Conservation (phyloP, 2,797 vertebrate genomes). For the Aldrovandia affinis region DNA sequence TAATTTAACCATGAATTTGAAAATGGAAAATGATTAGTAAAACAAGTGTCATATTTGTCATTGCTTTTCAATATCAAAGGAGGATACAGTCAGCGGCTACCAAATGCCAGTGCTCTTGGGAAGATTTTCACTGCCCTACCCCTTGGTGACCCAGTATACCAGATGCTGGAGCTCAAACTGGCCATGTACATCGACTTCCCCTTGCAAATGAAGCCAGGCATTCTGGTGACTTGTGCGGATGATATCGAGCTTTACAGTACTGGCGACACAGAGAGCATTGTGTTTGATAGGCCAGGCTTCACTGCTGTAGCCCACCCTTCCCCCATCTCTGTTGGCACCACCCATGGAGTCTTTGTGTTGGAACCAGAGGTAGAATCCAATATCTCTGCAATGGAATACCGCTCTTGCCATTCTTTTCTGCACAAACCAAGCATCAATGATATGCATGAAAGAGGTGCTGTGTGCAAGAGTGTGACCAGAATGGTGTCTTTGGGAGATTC, state of each 20-base stretch:
- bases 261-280: conserved; percentile 57
- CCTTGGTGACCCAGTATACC: conserved; percentile 82
- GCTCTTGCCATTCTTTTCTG: conserved; percentile 78
- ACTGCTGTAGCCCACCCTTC: conserved; percentile 93
- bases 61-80: conserved; percentile 65
- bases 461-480: conserved; percentile 52
- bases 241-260: conserved; percentile 90
- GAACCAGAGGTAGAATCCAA: conserved; percentile 55
- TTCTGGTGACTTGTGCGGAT: conserved; percentile 88
- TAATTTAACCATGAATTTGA: too few relatives aligned
- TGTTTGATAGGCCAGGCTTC: conserved; percentile 84
- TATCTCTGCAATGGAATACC: conserved; percentile 69
- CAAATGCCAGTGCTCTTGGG: conserved; percentile 88
- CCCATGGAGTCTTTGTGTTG: conserved; percentile 92
- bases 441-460: conserved; percentile 78
- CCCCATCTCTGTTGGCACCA: conserved; percentile 78
- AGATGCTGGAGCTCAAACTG: conserved; percentile 96
- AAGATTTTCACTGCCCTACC: conserved; percentile 94
- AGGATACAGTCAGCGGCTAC: conserved; percentile 92
- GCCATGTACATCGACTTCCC: conserved; percentile 94
- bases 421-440: conserved; percentile 85
- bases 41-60: background rate
- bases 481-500: background rate
- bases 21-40: background rate
- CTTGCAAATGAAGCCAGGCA: conserved; percentile 82